A percentile compares a stretch with the other conserved stretches of the same genome.
Conservation (phyloP, 2,113 vertebrate species). For the Chionis minor region DNA sequence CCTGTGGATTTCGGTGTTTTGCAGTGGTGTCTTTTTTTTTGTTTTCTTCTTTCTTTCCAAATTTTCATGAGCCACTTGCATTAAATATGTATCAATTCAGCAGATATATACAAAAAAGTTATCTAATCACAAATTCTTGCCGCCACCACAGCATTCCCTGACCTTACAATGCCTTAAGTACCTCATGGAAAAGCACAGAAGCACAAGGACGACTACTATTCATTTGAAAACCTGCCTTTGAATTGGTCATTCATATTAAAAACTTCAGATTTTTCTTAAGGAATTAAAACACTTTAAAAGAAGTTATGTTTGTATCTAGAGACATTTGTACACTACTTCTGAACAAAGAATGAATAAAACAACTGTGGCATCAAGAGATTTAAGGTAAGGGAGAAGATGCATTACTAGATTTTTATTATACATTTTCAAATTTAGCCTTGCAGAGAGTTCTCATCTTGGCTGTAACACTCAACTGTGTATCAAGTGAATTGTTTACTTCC, state of each 20-base stretch:
- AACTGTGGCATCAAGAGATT: neutral
- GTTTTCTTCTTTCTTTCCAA: neutral
- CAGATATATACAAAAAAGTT: neutral
- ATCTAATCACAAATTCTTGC: neutral
- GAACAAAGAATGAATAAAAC: neutral
- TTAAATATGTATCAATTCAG: neutral
- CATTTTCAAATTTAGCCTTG: neutral
- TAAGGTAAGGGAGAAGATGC: neutral
- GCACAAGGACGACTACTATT: neutral
- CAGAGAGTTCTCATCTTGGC: neutral
- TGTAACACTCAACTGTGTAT: neutral
- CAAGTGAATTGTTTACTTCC: neutral
- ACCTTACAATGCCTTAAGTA: neutral
- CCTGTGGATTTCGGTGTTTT: fast-evolving
- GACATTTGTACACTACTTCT: neutral
- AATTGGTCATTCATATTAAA: neutral
- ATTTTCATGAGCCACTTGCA: neutral
- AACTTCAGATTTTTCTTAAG: neutral
- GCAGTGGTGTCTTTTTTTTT: neutral
- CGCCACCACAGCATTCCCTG: neutral
- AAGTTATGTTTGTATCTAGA: neutral
- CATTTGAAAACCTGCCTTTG: neutral
- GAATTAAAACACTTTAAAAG: neutral
- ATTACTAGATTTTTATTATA: neutral
- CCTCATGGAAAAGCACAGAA: neutral